A percentile compares a stretch with the other conserved stretches of the same genome.
Evolutionary conservation across 2,797 vertebrate species (phyloP).

Genomic region (Ctenopoma kingsleyae): DNA sequence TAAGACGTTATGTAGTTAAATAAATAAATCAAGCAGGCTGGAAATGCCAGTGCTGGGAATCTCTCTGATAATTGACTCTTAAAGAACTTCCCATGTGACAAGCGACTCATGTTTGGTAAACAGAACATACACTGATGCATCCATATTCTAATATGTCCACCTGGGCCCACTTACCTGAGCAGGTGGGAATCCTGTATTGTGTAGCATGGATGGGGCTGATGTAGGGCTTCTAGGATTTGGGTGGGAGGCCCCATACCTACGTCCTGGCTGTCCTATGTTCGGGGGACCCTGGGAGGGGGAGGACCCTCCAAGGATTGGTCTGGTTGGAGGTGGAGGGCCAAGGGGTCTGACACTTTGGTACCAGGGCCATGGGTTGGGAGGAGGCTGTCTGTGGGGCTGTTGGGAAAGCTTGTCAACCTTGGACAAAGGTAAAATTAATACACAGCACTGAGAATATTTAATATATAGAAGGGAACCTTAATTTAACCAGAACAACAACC

Average conservation of each 20-base stretch:
- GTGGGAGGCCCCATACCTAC: conserved; percentile 75
- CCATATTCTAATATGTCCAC: not conserved
- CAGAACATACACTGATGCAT: not conserved
- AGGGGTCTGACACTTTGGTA: conserved; percentile 79
- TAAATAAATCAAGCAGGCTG: not conserved
- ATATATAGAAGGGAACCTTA: not conserved
- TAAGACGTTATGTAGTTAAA: not conserved
- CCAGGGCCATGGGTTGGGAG: conserved; percentile 85
- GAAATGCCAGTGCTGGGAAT: not conserved
- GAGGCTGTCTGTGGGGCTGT: conserved; percentile 81
- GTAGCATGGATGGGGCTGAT: conserved; percentile 68
- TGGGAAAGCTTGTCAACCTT: conserved; percentile 88
- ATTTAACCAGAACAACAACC: not conserved
- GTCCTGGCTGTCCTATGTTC: conserved; percentile 69
- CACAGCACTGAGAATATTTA: not conserved
- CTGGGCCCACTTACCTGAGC: conserved; percentile 68
- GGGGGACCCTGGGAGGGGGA: conserved; percentile 81
- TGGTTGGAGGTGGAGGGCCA: conserved; percentile 75
- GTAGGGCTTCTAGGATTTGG: conserved; percentile 80
- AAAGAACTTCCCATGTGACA: not conserved
- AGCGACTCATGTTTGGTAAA: not conserved
- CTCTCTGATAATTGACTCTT: not conserved
- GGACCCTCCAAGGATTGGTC: conserved; percentile 80
- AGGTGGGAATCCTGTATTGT: conserved; percentile 70
- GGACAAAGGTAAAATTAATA: conserved; percentile 30